Evolutionary conservation across 2,888 invertebrate genomes (phyloP), one percentile per base, ranked within the genome.

Genomic region (Maniola hyperantus): DNA sequence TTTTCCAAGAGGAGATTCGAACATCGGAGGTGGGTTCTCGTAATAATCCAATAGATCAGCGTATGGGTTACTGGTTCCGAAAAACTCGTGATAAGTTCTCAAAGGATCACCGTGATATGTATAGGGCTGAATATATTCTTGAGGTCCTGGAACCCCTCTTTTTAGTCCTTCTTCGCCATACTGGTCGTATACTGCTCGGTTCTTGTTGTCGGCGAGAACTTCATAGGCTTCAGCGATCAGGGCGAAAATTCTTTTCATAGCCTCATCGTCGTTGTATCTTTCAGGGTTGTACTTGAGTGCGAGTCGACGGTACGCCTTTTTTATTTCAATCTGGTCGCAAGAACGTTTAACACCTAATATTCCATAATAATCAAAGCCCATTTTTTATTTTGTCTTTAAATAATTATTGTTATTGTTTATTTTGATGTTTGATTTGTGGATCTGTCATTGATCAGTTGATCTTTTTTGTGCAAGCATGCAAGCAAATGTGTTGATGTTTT

Each of bases 131-230:
- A 96, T 94, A 82, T 94, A 96, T 6, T 93, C 93, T 0, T 75
- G 77, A 0, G 95, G 95, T 2, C 95, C 94, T 5, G 96, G 95
- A 0, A 97, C 94, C 0, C 97, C 97, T 76, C 93, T 94, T 82
- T 97, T 97, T 54, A 98, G 89, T 0, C 97, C 97, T 77, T 96
- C 96, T 84, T 97, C 97, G 0, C 98, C 98, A 85, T 96, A 98
- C 78, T 97, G 96, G 85, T 98, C 97, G 88, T 96, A 98, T 15
- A 97, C 94, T 13, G 97, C 95, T 66, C 96, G 93, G 69, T 88
- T 88, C 70, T 94, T 87, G 51, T 95, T 94, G 83, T 96, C 92
- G 0, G 94, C 93, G 34, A 97, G 89, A 8, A 97, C 95, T 77
- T 97, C 97, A 81, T 95, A 97, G 0, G 97, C 97, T 90, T 97